Percentiles rank a stretch among this genome's conserved stretches.
These are phyloP conservation scores for Ylistrum balloti DNA, from an alignment of 1,140 invertebrate species.

Conservation along the genomic window DNA sequence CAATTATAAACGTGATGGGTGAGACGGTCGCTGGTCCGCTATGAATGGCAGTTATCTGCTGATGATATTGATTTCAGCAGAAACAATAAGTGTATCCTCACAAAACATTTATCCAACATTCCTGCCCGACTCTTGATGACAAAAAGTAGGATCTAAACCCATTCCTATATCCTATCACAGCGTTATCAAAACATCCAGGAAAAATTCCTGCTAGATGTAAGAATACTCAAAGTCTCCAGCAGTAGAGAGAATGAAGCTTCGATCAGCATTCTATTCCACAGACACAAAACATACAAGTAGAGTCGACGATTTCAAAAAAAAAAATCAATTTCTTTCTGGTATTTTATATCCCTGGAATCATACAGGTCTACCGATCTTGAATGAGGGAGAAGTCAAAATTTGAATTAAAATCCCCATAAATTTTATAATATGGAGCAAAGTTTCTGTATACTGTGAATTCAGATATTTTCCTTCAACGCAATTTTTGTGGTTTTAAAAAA, in stretches of 20 bases:
- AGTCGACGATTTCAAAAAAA: not conserved
- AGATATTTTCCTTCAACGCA: too few relatives aligned
- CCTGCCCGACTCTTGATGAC: not conserved
- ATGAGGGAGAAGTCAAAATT: not conserved
- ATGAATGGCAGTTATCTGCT: slow-evolving; percentile 14
- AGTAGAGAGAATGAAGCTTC: not conserved
- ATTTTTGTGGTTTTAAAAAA: too few relatives aligned
- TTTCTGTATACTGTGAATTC: too few relatives aligned
- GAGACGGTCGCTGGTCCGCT: not conserved
- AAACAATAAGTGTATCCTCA: not conserved
- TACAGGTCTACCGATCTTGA: not conserved
- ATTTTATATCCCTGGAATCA: not conserved
- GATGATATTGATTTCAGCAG: slow-evolving; percentile 32
- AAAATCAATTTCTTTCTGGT: slow-evolving; percentile 32
- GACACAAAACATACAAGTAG: not conserved
- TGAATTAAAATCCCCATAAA: too few relatives aligned
- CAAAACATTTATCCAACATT: not conserved
- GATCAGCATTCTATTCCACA: not conserved
- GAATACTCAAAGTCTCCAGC: not conserved
- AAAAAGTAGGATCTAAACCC: not conserved
- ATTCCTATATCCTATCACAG: not conserved
- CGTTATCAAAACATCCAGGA: not conserved
- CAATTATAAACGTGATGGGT: slow-evolving; percentile 1
- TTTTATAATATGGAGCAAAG: too few relatives aligned
- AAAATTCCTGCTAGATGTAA: not conserved